Conservation (phyloP, 2,888 invertebrate genomes). For the Temnothorax rugatulus region DNA sequence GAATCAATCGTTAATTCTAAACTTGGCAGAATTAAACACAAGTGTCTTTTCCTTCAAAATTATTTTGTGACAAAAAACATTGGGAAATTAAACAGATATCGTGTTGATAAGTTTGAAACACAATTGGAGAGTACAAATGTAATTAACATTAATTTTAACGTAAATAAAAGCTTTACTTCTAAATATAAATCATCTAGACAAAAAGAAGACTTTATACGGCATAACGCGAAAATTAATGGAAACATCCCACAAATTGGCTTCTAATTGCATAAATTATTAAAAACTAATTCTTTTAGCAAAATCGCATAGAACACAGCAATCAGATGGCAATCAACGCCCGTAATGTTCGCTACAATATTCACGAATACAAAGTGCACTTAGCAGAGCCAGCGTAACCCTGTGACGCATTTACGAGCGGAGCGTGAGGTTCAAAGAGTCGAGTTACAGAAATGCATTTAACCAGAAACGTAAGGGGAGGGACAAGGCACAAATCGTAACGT, state of each 20-base stretch:
- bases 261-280: conserved; percentile 2
- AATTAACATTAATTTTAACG: neutral
- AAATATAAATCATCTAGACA: neutral
- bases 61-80: neutral
- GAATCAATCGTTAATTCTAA: conserved; percentile 8
- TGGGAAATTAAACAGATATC: neutral
- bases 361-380: conserved; percentile 45
- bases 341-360: conserved; percentile 44
- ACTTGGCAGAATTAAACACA: neutral
- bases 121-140: neutral
- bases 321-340: conserved; percentile 2
- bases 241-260: neutral
- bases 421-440: conserved; percentile 39
- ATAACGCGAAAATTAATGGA: neutral
- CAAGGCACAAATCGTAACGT: conserved; percentile 47
- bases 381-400: conserved; percentile 25
- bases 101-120: neutral
- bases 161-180: neutral
- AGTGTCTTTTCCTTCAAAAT: neutral
- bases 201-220: neutral
- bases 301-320: conserved; percentile 16
- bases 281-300: conserved; percentile 18
- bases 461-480: conserved; percentile 26
- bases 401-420: conserved; percentile 28
- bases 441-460: conserved; percentile 48